Evolutionary conservation across 2,888 invertebrate genomes (phyloP), one percentile per base, ranked within the genome.

Genomic region (Minunthozetes semirufus): DNA sequence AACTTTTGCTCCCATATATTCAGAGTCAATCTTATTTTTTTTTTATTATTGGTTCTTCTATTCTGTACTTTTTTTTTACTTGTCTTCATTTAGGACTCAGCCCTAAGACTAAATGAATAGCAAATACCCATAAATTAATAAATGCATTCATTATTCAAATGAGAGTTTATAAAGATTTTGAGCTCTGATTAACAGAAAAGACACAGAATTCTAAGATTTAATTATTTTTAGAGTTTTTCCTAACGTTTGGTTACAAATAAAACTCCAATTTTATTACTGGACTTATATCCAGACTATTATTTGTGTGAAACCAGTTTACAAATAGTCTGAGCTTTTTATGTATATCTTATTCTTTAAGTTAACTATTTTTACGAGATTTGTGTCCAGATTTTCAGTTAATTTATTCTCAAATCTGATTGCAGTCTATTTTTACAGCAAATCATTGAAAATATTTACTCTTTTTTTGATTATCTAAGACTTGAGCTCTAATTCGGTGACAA

Each of bases 291-390:
- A 27, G 19, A 63, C 6, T 33, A 17, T 33, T 38, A 63, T 63
- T 63, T 63, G 63, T 63, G 63, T 38, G 63, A 63, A 63, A 63
- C 63, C 63, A 63, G 63, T 63, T 63, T 63, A 63, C 15, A 63
- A 38, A 63, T 63, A 63, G 25, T 61, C 19, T 61, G 61, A 19
- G 25, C 19, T 61, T 61, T 27, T 25, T 61, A 61, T 27, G 11
- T 29, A 61, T 8, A 59, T 61, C 19, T 22, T 33, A 33, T 63
- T 33, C 38, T 63, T 63, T 17, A 5, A 63, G 17, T 63, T 33
- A 29, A 63, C 29, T 22, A 15, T 33, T 63, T 63, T 29, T 29
- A 63, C 22, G 63, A 33, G 63, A 63, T 33, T 22, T 56, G n/a
- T 56, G 56, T 56, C 22, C 22, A 56, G 56, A 25, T 13, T 56